These are phyloP conservation scores for Drosophila murphyi DNA, from an alignment of 1,140 invertebrate species.

Conservation along the genomic window DNA sequence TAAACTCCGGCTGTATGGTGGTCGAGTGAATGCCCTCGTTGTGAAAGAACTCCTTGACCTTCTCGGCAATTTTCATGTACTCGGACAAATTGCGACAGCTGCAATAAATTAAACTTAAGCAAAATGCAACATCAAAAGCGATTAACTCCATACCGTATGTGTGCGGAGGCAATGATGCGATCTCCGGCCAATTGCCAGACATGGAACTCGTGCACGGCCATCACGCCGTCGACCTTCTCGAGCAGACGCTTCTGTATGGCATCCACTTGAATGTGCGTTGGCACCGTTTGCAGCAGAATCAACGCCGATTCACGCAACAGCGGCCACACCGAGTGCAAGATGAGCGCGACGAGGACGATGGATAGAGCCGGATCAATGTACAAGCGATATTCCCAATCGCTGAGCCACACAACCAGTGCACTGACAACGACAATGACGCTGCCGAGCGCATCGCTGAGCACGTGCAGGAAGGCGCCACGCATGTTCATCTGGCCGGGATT, in stretches of 20 bases:
- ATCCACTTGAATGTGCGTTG: conserved; percentile 96
- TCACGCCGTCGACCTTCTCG: conserved; percentile 94
- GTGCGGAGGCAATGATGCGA: conserved; percentile 96
- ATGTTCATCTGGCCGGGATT: conserved; percentile 97
- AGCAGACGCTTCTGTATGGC: conserved; percentile 93
- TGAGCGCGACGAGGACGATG: conserved; percentile 91
- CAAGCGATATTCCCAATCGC: conserved; percentile 91
- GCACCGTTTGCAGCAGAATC: conserved; percentile 95
- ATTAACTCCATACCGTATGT: conserved; percentile 89
- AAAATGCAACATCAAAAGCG: background rate
- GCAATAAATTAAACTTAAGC: background rate
- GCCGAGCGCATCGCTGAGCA: conserved; percentile 97
- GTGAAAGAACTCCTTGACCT: conserved; percentile 97
- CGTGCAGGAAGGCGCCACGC: conserved; percentile 98
- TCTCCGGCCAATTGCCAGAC: conserved; percentile 97
- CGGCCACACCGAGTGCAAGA: conserved; percentile 94
- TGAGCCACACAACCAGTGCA: conserved; percentile 94
- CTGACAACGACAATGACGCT: conserved; percentile 99
- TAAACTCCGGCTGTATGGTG: conserved; percentile 97
- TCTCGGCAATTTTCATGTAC: conserved; percentile 96
- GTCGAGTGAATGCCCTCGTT: conserved; percentile 93
- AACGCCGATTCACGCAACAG: conserved; percentile 94
- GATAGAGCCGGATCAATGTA: conserved; percentile 98
- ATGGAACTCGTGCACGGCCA: conserved; percentile 97
- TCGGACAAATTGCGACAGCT: conserved; percentile 94